phyloP scores from a whole-genome alignment of 2,888 invertebrate genomes.

The Oxyteleia sp. region DNA sequence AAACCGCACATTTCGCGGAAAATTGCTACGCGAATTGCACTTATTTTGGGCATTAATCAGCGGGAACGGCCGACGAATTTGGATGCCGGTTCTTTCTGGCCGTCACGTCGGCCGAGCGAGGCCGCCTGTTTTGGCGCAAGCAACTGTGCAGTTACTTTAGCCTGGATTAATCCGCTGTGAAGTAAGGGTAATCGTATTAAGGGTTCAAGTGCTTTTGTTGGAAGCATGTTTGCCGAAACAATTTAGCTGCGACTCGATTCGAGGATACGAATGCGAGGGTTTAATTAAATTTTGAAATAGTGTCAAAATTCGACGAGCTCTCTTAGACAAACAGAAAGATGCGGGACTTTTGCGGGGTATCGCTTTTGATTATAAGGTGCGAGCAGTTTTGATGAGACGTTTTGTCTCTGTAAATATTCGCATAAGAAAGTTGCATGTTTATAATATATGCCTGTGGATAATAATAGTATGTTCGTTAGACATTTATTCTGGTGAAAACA shows the following conservation, averaged over 20 bases:
- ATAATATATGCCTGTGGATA: too few relatives aligned
- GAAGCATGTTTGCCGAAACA: conserved; percentile 47
- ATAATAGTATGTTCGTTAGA: too few relatives aligned
- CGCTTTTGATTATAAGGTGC: too few relatives aligned
- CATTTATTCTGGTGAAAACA: too few relatives aligned
- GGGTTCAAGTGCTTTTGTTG: conserved; percentile 54
- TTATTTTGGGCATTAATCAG: conserved; percentile 58
- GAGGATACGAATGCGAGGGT: conserved; percentile 31
- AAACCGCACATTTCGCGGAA: conserved; percentile 58
- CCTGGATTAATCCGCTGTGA: conserved; percentile 45
- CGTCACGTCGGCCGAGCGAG: conserved; percentile 10
- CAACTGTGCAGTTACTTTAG: conserved; percentile 42
- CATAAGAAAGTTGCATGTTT: too few relatives aligned
- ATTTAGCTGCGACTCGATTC: conserved; percentile 50
- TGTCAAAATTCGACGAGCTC: conserved; percentile 31
- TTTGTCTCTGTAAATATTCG: too few relatives aligned
- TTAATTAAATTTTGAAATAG: conserved; percentile 62
- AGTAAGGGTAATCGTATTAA: conserved; percentile 59
- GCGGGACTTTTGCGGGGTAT: too few relatives aligned
- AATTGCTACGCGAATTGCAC: conserved; percentile 33
- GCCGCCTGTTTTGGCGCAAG: conserved; percentile 16
- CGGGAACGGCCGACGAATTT: conserved; percentile 34
- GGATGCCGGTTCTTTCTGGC: conserved; percentile 25
- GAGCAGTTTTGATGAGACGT: too few relatives aligned
- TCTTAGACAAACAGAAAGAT: too few relatives aligned